These are phyloP conservation scores for Nyctibius grandis DNA, from an alignment of 2,797 vertebrate species.

Conservation along the genomic window DNA sequence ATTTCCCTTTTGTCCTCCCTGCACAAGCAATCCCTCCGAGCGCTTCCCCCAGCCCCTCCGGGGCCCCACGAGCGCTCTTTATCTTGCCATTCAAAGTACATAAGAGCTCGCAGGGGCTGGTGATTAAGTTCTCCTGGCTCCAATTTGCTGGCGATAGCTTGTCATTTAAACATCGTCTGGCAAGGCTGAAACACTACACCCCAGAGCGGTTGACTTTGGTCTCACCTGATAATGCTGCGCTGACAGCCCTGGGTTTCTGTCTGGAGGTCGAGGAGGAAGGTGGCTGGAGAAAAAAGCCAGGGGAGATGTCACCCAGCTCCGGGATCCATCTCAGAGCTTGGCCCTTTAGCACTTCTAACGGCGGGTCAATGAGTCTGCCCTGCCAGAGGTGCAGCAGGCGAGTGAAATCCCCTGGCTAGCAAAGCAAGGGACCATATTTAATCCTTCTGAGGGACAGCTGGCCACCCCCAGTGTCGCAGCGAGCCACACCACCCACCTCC, in stretches of 20 bases:
- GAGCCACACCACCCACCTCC: neutral
- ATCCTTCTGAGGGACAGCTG: accelerated
- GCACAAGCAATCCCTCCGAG: neutral
- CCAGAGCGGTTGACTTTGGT: neutral
- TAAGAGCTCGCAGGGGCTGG: neutral
- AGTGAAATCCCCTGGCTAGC: neutral
- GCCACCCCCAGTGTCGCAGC: accelerated
- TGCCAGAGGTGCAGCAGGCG: neutral
- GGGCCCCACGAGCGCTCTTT: neutral
- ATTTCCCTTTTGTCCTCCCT: neutral
- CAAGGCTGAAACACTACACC: neutral
- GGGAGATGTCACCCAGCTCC: neutral
- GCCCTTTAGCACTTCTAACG: neutral
- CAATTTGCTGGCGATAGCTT: neutral
- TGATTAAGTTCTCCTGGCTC: neutral
- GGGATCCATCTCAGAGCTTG: neutral
- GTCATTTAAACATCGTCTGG: neutral
- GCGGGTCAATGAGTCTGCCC: neutral
- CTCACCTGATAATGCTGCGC: neutral
- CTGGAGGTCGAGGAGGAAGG: neutral
- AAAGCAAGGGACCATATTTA: neutral
- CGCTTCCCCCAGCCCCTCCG: accelerated
- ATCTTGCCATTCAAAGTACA: neutral
- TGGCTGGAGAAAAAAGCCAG: neutral
- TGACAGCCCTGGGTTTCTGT: accelerated